Conservation (phyloP, 2,797 vertebrate genomes). For the Phoxinus dragarum region DNA sequence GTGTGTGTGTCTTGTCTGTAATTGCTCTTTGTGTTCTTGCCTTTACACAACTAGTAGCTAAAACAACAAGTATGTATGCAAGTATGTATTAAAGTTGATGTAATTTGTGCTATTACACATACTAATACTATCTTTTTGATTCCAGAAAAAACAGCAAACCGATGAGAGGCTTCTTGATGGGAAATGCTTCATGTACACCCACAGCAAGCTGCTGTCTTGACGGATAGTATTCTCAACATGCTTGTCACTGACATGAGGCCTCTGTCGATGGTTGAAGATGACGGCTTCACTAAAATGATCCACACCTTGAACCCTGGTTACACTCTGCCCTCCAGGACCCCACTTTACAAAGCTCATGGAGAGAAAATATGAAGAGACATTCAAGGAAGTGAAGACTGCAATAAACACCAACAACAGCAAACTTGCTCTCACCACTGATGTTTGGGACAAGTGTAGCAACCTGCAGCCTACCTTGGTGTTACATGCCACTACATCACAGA, state of each 20-base stretch:
- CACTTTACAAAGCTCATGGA: slow-evolving; percentile 43
- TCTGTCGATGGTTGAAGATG: too few species aligned
- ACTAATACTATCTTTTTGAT: background rate
- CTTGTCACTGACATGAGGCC: slow-evolving; percentile 44
- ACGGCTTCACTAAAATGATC: slow-evolving; percentile 41
- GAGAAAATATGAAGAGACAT: slow-evolving; percentile 23
- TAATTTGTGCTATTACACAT: too few species aligned
- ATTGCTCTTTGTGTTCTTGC: too few species aligned
- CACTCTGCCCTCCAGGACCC: slow-evolving; percentile 39
- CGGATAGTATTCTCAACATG: slow-evolving; percentile 22
- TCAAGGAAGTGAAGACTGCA: slow-evolving; percentile 22
- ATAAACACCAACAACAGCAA: slow-evolving; percentile 39
- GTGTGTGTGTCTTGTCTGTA: too few species aligned
- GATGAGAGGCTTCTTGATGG: background rate
- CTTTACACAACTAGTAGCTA: too few species aligned
- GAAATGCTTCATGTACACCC: slow-evolving; percentile 15
- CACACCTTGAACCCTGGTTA: slow-evolving; percentile 43
- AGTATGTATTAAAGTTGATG: too few species aligned
- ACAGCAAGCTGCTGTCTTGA: background rate
- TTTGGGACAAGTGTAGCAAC: slow-evolving; percentile 47
- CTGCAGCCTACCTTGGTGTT: slow-evolving; percentile 40
- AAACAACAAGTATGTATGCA: too few species aligned
- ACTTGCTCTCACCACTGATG: slow-evolving; percentile 37
- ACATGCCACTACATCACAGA: slow-evolving; percentile 51
- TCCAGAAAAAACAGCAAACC: slow-evolving; percentile 3